Evolutionary conservation across 2,797 vertebrate species (phyloP).

Genomic region (Oophaga sylvatica): DNA sequence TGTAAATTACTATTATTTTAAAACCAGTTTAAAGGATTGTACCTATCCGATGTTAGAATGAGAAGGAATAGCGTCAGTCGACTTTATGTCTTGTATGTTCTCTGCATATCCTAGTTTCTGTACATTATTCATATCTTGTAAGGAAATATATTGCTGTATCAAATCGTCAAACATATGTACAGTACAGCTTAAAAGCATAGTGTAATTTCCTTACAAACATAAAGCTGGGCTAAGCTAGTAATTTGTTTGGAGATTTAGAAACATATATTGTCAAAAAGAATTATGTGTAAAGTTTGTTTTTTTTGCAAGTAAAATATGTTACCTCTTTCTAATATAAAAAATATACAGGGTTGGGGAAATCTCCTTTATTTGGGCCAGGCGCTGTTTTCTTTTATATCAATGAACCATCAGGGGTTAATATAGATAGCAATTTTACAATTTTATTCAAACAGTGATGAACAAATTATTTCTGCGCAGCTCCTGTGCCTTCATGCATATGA

Average conservation of each 20-base stretch:
- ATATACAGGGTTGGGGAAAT: neutral
- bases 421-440: too few species aligned
- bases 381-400: too few species aligned
- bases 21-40: too few species aligned
- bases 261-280: neutral
- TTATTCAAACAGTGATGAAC: too few species aligned
- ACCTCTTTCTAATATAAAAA: neutral
- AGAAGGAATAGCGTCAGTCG: neutral
- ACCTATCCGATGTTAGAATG: neutral
- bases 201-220: neutral
- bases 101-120: neutral
- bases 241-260: neutral
- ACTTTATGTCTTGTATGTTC: neutral
- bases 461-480: too few species aligned
- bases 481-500: too few species aligned
- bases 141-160: neutral
- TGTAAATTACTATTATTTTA: too few species aligned
- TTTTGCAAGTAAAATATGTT: too few species aligned
- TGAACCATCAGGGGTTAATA: too few species aligned
- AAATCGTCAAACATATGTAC: neutral
- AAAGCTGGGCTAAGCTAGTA: neutral
- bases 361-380: too few species aligned
- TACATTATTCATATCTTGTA: neutral
- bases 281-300: neutral
- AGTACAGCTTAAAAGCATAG: neutral